Conservation (phyloP, 2,113 vertebrate species). For the Prinia subflava region DNA sequence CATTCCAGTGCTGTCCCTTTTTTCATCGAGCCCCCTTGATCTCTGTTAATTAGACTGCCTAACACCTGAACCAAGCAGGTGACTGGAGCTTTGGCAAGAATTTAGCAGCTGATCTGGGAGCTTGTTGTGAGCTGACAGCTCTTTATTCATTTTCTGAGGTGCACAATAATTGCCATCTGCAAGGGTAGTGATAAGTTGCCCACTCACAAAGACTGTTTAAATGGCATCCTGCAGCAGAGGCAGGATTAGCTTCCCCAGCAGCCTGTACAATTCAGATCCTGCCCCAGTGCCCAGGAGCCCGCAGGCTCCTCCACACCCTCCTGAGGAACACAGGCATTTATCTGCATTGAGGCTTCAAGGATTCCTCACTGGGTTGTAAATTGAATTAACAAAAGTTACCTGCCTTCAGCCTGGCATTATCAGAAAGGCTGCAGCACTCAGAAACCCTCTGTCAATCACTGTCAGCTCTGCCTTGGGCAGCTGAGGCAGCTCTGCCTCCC, state of each 20-base stretch:
- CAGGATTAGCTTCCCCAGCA: slow-evolving; percentile 20
- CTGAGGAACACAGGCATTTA: background rate
- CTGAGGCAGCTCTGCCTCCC: background rate
- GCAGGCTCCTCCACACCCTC: background rate
- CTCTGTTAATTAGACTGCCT: slow-evolving; percentile 23
- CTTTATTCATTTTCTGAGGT: slow-evolving; percentile 1
- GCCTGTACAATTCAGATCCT: background rate
- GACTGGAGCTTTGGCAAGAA: slow-evolving; percentile 12
- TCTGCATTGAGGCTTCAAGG: background rate
- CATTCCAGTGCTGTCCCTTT: background rate
- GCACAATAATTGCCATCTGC: background rate
- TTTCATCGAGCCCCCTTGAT: background rate
- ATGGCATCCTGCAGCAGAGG: background rate
- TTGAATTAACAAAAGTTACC: background rate
- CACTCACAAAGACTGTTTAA: background rate
- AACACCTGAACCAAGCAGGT: slow-evolving; percentile 25
- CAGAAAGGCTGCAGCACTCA: background rate
- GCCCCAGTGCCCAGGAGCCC: background rate
- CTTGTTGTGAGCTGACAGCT: background rate
- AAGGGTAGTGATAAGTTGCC: slow-evolving; percentile 19
- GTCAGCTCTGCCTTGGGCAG: background rate
- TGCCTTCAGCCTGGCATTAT: background rate
- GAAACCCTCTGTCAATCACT: background rate
- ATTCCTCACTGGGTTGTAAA: background rate
- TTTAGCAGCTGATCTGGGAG: background rate